Percentiles rank a stretch among this genome's conserved stretches.
phyloP scores from a whole-genome alignment of 1,140 invertebrate species.

The Drosophila biarmipes region DNA sequence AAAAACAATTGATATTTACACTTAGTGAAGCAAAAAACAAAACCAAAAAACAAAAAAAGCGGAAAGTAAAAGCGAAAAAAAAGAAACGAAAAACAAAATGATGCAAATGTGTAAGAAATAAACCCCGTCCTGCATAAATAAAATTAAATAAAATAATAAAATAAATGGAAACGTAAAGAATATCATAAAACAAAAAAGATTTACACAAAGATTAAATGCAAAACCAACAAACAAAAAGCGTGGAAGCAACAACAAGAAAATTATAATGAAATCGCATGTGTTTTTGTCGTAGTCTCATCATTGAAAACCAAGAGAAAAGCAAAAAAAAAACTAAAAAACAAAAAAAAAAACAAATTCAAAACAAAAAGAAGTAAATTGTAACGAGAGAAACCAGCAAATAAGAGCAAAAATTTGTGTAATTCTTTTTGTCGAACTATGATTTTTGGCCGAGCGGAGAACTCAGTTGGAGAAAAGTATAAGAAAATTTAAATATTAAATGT shows the following conservation, averaged over 20 bases:
- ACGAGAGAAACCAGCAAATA: slow-evolving; percentile 31
- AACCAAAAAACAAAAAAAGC: slow-evolving; percentile 55
- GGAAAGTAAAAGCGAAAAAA: slow-evolving; percentile 49
- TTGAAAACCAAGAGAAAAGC: slow-evolving; percentile 39
- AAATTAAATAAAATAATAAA: slow-evolving; percentile 78
- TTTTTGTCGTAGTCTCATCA: slow-evolving; percentile 68
- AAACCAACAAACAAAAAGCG: slow-evolving; percentile 20
- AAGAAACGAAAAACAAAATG: slow-evolving; percentile 56
- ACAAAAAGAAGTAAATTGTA: slow-evolving; percentile 27
- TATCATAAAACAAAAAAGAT: slow-evolving; percentile 75
- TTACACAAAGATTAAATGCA: slow-evolving; percentile 72
- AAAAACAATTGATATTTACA: slow-evolving; percentile 82
- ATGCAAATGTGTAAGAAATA: slow-evolving; percentile 84
- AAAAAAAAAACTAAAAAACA: slow-evolving; percentile 15
- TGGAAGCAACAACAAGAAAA: slow-evolving; percentile 48
- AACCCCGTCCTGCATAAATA: slow-evolving; percentile 84
- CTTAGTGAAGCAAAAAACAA: slow-evolving; percentile 76
- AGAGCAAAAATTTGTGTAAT: slow-evolving; percentile 62
- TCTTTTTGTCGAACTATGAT: slow-evolving; percentile 80
- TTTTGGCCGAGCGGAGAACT: slow-evolving; percentile 45
- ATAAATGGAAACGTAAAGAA: slow-evolving; percentile 65
- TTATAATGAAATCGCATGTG: slow-evolving; percentile 61
- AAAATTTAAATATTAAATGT: slow-evolving; percentile 84
- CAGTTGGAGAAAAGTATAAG: slow-evolving; percentile 51
- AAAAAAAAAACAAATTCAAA: slow-evolving; percentile 12